These are phyloP conservation scores for Rhombomys opimus DNA, from an alignment of 2,113 vertebrate species.

Conservation along the genomic window DNA sequence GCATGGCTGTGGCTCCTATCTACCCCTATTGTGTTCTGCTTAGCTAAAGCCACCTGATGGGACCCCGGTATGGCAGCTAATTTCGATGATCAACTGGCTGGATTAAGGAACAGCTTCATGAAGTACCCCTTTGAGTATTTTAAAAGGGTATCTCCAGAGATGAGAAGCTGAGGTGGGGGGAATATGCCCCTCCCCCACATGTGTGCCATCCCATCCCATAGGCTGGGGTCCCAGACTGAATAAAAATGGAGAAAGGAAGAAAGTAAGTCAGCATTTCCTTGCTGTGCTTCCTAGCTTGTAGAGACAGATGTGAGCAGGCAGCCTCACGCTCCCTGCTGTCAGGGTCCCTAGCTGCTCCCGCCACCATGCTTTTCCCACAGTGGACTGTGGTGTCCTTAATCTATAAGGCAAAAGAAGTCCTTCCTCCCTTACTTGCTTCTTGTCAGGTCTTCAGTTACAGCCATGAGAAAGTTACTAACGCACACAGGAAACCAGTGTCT, in stretches of 20 bases:
- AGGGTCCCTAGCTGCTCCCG: neutral
- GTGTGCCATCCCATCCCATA: neutral
- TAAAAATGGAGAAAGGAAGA: neutral
- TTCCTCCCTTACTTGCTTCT: neutral
- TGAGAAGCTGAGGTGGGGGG: too few relatives aligned
- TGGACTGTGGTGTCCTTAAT: neutral
- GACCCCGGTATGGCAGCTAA: neutral
- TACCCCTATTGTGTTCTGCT: neutral
- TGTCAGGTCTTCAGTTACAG: neutral
- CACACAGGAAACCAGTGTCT: neutral
- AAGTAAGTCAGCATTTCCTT: neutral
- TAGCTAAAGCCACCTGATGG: neutral
- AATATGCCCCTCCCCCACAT: neutral
- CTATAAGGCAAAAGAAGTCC: neutral
- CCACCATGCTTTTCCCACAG: neutral
- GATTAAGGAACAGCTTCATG: neutral
- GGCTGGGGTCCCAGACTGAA: neutral
- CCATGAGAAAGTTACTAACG: neutral
- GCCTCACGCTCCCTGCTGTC: neutral
- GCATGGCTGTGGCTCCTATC: neutral
- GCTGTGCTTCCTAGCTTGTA: neutral
- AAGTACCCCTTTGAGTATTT: neutral
- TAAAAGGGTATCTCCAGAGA: neutral
- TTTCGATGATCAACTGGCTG: neutral
- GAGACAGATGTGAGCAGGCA: neutral